Percentiles rank a stretch among this genome's conserved stretches.
Conservation (phyloP, 2,113 vertebrate species). For the Dascyllus trimaculatus region DNA sequence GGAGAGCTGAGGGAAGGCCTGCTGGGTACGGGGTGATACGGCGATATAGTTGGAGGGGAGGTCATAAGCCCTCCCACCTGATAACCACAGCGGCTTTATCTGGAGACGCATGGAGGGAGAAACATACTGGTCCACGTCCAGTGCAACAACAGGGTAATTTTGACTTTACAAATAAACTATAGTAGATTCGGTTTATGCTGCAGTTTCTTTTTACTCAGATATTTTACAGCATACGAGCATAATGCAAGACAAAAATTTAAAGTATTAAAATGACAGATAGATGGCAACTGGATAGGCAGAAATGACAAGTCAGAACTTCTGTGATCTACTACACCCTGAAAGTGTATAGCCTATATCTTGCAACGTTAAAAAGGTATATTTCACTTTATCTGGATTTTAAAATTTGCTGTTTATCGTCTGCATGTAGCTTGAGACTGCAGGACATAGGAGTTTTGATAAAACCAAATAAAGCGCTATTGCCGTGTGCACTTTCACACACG, state of each 20-base stretch:
- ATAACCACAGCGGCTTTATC: constrained; percentile 63
- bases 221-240: background rate
- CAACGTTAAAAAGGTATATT: too few relatives aligned
- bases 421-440: background rate
- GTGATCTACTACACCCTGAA: too few relatives aligned
- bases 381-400: background rate
- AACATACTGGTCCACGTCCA: constrained; percentile 32
- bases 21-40: constrained; percentile 78
- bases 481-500: background rate
- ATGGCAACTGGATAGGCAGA: too few relatives aligned
- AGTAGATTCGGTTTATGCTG: background rate
- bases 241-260: background rate
- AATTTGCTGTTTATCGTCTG: background rate
- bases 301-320: too few relatives aligned
- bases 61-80: constrained; percentile 40
- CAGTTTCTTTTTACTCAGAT: background rate
- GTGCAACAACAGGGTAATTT: constrained; percentile 21
- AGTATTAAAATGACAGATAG: background rate
- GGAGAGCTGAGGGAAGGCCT: constrained; percentile 55
- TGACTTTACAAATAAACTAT: background rate
- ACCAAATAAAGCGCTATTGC: constrained; percentile 15
- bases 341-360: too few relatives aligned
- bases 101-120: constrained; percentile 50
- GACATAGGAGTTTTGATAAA: constrained; percentile 5
- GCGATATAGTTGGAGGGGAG: constrained; percentile 52